Conservation (phyloP, 1,140 invertebrate species). For the Cydia strobilella region DNA sequence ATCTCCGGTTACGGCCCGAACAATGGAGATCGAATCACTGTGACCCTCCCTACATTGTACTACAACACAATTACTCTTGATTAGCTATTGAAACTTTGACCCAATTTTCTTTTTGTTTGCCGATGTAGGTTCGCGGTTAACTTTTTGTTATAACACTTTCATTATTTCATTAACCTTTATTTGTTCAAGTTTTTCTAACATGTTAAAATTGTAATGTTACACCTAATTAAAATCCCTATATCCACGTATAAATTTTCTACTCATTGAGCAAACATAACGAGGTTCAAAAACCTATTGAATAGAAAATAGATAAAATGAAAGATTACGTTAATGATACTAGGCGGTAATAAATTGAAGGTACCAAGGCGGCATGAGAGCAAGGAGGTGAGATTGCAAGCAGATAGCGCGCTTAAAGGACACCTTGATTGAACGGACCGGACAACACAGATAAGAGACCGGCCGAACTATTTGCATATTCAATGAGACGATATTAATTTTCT, state of each 20-base stretch:
- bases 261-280: slow-evolving; percentile 32
- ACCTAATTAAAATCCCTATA: slow-evolving; percentile 15
- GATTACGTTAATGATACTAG: slow-evolving; percentile 65
- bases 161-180: slow-evolving; percentile 31
- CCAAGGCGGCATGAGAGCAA: slow-evolving; percentile 55
- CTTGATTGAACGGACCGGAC: slow-evolving; percentile 71
- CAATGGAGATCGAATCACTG: slow-evolving; percentile 49
- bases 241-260: slow-evolving; percentile 15
- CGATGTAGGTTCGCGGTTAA: slow-evolving; percentile 27
- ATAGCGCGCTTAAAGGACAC: slow-evolving; percentile 65
- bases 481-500: slow-evolving; percentile 69
- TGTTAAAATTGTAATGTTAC: slow-evolving; percentile 20
- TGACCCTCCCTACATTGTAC: slow-evolving; percentile 43
- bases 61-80: slow-evolving; percentile 66
- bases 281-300: slow-evolving; percentile 28
- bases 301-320: slow-evolving; percentile 53
- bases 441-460: slow-evolving; percentile 57
- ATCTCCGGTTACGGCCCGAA: slow-evolving; percentile 53
- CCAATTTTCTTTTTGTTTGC: slow-evolving; percentile 40
- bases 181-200: slow-evolving; percentile 22
- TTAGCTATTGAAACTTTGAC: slow-evolving; percentile 59
- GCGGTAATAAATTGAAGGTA: slow-evolving; percentile 62
- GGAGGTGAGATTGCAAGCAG: slow-evolving; percentile 52
- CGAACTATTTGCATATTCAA: slow-evolving; percentile 70
- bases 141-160: slow-evolving; percentile 30